Conservation (phyloP, 2,888 invertebrate species). For the Nemoura dubitans region DNA sequence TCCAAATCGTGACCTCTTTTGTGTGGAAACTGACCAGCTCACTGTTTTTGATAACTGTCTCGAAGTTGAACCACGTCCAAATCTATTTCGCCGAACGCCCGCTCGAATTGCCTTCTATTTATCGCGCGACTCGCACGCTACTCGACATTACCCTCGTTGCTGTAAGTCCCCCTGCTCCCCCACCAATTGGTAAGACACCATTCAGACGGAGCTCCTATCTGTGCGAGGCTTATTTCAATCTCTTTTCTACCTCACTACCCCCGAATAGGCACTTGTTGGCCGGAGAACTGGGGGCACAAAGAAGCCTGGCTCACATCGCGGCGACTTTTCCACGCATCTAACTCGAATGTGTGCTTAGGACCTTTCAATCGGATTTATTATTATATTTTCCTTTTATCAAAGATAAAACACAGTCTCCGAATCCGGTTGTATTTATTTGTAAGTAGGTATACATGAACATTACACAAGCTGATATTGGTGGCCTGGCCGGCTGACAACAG, state of each 20-base stretch:
- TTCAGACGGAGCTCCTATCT: constrained; percentile 16
- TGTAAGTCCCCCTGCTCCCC: constrained; percentile 13
- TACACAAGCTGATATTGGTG: background rate
- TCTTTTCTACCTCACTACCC: constrained; percentile 45
- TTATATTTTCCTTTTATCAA: background rate
- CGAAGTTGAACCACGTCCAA: too few relatives aligned
- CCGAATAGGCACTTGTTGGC: constrained; percentile 47
- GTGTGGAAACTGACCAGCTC: too few relatives aligned
- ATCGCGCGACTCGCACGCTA: background rate
- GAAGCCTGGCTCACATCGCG: constrained; percentile 26
- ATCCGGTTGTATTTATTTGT: constrained; percentile 38
- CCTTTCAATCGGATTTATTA: constrained; percentile 25
- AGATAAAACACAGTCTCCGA: constrained; percentile 35
- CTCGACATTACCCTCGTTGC: background rate
- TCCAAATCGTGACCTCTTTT: too few relatives aligned
- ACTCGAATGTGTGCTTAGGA: constrained; percentile 38
- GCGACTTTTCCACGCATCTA: constrained; percentile 28
- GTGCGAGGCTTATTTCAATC: constrained; percentile 37
- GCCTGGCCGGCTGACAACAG: background rate
- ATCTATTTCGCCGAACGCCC: too few relatives aligned
- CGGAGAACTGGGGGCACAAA: constrained; percentile 21
- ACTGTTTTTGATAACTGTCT: too few relatives aligned
- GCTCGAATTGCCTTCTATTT: too few relatives aligned
- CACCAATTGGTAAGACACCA: constrained; percentile 43
- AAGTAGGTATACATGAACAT: constrained; percentile 22